Evolutionary conservation across 2,797 vertebrate species (phyloP), one percentile per base, ranked within the genome.

Genomic region (Sus cebifrons): DNA sequence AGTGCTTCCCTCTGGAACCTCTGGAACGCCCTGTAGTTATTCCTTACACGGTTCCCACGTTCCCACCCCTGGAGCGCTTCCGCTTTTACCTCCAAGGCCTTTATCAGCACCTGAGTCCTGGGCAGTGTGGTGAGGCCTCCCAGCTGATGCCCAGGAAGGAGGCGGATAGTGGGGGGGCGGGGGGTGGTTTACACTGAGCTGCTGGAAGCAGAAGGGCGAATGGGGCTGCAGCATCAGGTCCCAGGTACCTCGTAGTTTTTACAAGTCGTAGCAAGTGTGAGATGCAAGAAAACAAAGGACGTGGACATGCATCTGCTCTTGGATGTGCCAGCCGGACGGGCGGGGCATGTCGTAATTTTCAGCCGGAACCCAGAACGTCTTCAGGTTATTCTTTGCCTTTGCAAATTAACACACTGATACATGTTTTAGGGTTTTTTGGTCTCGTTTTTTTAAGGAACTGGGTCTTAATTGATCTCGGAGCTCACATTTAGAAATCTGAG

Each of bases 201-300:
- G 10, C 5, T 15, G 20, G 32, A 56, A 73, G 60, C 29, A 3
- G 18, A 13, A 29, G 44, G 27, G 40, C 2, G 1, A 20, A 20
- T 5, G 3, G 29, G 12, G 52, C 27, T 13, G 15, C 7, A 6
- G 62, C 3, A 7, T 16, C n/a, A 7, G 14, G 82, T 6, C 44
- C 65, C 52, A 0, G 1, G 0, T 12, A 62, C 73, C 14, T 29
- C 20, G 1, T 18, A 36, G 14, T 21, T 49, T 29, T 77, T 6
- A 23, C 2, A 1, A 27, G 44, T 6, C 3, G 81, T 58, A 2
- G 14, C 10, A 15, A 62, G 40, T 3, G 13, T 1, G 1, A 40
- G 16, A 9, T 3, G 49, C 49, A 44, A 21, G 49, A 18, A 84
- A n/a, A 23, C 25, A 29, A 15, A 54, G 25, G 20, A 1, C 18